phyloP scores from a whole-genome alignment of 2,113 vertebrate species.

The Cricetomys ansorgei region DNA sequence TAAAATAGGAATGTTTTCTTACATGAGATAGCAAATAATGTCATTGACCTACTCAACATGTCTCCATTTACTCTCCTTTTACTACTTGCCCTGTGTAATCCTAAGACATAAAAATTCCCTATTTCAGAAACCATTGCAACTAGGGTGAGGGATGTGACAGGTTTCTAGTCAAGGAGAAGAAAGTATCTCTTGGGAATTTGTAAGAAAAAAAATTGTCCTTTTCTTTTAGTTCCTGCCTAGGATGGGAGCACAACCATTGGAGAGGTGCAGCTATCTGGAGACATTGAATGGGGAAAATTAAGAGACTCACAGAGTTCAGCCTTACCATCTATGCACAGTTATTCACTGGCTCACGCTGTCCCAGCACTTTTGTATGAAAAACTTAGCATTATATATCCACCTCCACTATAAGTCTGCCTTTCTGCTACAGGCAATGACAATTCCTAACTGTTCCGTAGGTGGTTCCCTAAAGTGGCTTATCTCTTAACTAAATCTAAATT shows the following conservation, averaged over 20 bases:
- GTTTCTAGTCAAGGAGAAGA: background rate
- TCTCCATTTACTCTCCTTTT: background rate
- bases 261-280: background rate
- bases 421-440: background rate
- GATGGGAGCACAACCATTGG: background rate
- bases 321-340: background rate
- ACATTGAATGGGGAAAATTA: background rate
- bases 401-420: background rate
- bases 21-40: background rate
- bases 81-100: background rate
- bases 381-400: background rate
- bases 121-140: background rate
- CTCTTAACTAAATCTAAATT: conserved; percentile 32
- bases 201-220: background rate
- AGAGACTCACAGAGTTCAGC: background rate
- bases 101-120: background rate
- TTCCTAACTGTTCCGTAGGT: background rate
- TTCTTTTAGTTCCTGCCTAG: background rate
- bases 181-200: background rate
- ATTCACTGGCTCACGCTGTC: background rate
- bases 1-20: conserved; percentile 9
- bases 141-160: background rate
- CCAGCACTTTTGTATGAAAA: background rate
- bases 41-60: background rate
- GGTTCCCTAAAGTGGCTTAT: background rate